Base-by-base conservation (phyloP, 1,140 invertebrate genomes). In the Rhyzopertha dominica region DNA sequence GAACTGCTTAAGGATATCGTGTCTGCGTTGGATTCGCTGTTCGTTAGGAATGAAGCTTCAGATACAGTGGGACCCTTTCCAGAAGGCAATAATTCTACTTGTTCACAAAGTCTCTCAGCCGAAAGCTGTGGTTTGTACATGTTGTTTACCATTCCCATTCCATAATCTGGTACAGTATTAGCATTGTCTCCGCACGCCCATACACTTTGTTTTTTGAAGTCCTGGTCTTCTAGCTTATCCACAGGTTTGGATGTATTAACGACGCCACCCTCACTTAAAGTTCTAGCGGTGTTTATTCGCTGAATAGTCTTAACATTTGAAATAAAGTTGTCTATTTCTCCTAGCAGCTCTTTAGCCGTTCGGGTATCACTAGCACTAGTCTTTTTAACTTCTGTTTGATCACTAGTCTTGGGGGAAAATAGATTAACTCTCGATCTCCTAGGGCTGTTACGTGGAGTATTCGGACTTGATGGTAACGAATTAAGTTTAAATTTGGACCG, bases 291-390 rank as follows among this genome's bases (percentile, higher is more conserved):
- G 34, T 57, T 49, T 31, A 44, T 46, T 24, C 47, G 46, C 35
- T 74, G 67, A 52, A 73, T 72, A 4, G 65, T 62, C 46, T 74
- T 71, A 2, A 74, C 73, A 65, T 69, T 74, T 25, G 67, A 71
- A 26, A 75, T 48, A 61, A 75, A 76, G 22, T 69, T 68, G 51
- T 76, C 73, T 46, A 75, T 74, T 68, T 75, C 74, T 47, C 67
- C 59, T 1, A 74, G 49, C 19, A 74, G 61, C 28, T 69, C 52
- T 53, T 64, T 68, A 43, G 73, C 69, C 55, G 64, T 68, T 22
- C 68, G 66, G 36, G 65, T 68, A 20, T 64, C 68, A 1, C 65
- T 54, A 42, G 67, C 68, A 46, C 63, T 69, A 26, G 65, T 71
- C 12, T 68, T 62, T 41, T 69, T 66, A 17, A 64, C 67, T 53